Percentiles rank a stretch among this genome's conserved stretches.
phyloP scores from a whole-genome alignment of 2,113 vertebrate genomes.

The Megaptera novaeangliae region DNA sequence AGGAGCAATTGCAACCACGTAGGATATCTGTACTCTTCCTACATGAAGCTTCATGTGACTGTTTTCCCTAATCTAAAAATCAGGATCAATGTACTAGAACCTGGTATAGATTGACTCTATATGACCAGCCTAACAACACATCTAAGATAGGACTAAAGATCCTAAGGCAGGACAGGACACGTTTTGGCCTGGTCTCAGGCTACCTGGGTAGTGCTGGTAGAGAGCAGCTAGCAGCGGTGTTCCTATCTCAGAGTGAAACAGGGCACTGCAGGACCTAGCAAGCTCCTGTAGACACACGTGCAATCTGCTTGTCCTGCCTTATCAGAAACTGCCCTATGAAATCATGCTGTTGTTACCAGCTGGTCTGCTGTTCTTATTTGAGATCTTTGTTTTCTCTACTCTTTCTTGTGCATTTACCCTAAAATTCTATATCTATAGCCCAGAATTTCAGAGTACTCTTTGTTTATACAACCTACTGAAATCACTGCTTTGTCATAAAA shows the following conservation, averaged over 20 bases:
- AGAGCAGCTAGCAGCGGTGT: not conserved
- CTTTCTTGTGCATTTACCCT: not conserved
- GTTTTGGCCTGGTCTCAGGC: not conserved
- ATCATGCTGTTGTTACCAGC: not conserved
- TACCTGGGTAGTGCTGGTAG: not conserved
- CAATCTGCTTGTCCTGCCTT: not conserved
- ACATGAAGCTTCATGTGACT: not conserved
- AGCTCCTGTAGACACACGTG: not conserved
- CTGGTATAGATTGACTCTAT: not conserved
- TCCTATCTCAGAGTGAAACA: not conserved
- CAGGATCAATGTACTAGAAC: not conserved
- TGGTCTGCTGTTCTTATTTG: not conserved
- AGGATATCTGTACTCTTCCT: not conserved
- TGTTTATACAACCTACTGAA: not conserved
- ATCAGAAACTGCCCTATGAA: not conserved
- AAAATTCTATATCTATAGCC: not conserved
- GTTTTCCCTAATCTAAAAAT: not conserved
- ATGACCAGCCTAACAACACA: not conserved
- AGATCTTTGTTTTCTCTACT: not conserved
- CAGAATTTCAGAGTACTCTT: not conserved
- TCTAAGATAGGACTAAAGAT: not conserved
- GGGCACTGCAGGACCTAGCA: not conserved
- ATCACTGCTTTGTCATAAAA: not conserved
- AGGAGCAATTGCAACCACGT: not conserved
- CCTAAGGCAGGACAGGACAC: not conserved